A percentile compares a stretch with the other conserved stretches of the same genome.
Conservation (phyloP, 2,113 vertebrate species). For the Eretmochelys imbricata region DNA sequence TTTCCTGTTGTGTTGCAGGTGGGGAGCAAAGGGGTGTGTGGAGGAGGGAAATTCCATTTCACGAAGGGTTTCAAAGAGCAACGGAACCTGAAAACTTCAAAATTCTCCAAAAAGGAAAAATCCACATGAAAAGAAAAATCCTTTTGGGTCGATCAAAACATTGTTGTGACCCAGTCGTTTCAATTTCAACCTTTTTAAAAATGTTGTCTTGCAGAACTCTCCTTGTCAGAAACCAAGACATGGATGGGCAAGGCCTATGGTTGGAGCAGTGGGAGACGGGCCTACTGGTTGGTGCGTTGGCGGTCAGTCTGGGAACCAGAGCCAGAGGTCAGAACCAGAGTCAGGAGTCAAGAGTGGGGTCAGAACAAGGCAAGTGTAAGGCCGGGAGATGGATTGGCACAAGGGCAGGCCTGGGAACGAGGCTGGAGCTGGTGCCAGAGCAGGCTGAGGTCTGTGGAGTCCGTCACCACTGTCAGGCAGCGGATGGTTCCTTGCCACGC, state of each 20-base stretch:
- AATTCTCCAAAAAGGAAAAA: background rate
- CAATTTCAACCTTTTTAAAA: background rate
- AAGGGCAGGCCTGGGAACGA: background rate
- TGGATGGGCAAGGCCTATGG: background rate
- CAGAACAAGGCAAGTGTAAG: background rate
- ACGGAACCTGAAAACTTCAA: background rate
- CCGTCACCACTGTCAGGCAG: background rate
- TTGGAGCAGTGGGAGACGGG: background rate
- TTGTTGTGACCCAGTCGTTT: background rate
- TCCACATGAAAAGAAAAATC: background rate
- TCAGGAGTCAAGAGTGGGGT: background rate
- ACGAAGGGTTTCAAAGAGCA: background rate
- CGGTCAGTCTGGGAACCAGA: background rate
- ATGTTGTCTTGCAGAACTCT: background rate
- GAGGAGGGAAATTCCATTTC: background rate
- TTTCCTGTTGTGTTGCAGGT: background rate
- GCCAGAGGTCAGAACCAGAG: background rate
- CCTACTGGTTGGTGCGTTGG: background rate
- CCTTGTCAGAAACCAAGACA: background rate
- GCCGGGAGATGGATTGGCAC: background rate
- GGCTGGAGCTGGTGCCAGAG: background rate
- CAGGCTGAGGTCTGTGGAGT: background rate
- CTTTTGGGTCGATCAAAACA: background rate
- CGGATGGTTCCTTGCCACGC: background rate
- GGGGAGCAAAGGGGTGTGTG: background rate